A percentile compares a stretch with the other conserved stretches of the same genome.
phyloP scores from a whole-genome alignment of 1,140 invertebrate genomes.

The Sarcophaga bullata region DNA sequence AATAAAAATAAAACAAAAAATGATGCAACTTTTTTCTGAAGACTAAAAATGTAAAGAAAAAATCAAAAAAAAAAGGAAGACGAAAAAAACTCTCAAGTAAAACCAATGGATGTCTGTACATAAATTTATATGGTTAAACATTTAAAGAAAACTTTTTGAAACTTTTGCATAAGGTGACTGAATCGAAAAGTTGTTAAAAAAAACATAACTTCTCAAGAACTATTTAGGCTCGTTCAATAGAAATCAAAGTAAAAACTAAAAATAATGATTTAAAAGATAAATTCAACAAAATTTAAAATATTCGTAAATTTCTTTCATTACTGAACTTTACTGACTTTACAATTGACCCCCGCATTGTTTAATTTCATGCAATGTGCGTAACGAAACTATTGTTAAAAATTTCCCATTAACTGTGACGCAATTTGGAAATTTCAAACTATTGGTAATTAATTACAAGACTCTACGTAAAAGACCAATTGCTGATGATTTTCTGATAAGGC shows the following conservation, averaged over 20 bases:
- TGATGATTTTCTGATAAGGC: neutral
- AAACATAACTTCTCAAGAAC: no score
- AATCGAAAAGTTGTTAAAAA: no score
- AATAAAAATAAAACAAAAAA: neutral
- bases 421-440: neutral
- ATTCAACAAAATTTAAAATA: no score
- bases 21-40: neutral
- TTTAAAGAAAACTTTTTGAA: no score
- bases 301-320: no score
- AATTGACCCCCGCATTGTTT: neutral
- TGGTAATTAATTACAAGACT: neutral
- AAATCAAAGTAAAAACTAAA: no score
- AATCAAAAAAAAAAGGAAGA: no score
- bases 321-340: neutral
- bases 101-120: neutral
- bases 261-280: no score
- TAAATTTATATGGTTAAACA: slow-evolving; percentile 10
- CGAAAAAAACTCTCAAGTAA: no score
- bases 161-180: no score
- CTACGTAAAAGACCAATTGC: neutral
- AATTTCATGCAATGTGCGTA: neutral
- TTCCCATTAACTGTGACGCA: neutral
- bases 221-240: no score
- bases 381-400: neutral
- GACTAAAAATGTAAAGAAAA: no score